Evolutionary conservation across 2,888 invertebrate species (phyloP).

Genomic region (Aspidiotus destructor): DNA sequence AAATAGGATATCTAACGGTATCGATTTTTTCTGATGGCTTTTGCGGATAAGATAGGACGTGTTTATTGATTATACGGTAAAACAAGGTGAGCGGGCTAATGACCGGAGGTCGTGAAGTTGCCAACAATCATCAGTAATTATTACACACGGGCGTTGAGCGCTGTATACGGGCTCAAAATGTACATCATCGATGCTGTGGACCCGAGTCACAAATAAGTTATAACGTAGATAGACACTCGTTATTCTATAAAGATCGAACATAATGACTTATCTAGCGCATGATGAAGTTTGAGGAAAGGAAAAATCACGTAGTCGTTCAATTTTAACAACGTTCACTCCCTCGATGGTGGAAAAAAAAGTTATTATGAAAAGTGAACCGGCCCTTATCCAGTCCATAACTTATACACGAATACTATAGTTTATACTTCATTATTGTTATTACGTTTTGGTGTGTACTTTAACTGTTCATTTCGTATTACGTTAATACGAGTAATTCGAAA

Average conservation of each 20-base stretch:
- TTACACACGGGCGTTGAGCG: background rate
- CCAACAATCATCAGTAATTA: conserved; percentile 26
- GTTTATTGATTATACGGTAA: conserved; percentile 25
- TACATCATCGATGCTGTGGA: background rate
- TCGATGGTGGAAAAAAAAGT: background rate
- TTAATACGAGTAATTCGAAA: background rate
- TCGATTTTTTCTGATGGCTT: conserved; percentile 27
- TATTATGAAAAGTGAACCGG: background rate
- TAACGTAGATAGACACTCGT: conserved; percentile 13
- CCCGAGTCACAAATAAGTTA: conserved; percentile 11
- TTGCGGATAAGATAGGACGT: conserved; percentile 6
- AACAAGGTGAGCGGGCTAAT: conserved; percentile 28
- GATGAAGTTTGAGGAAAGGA: conserved; percentile 9
- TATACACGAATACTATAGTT: background rate
- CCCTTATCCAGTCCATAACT: background rate
- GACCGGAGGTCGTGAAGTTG: conserved; percentile 27
- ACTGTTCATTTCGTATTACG: background rate
- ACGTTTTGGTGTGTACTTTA: conserved; percentile 7
- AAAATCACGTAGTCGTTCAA: conserved; percentile 23
- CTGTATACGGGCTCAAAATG: no score
- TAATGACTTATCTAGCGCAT: conserved; percentile 14
- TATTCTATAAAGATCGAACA: conserved; percentile 15
- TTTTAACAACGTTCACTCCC: conserved; percentile 18
- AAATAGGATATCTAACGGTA: conserved; percentile 11
- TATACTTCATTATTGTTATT: background rate